Conservation (phyloP, 2,888 invertebrate genomes). For the Drosophila mayaguana region DNA sequence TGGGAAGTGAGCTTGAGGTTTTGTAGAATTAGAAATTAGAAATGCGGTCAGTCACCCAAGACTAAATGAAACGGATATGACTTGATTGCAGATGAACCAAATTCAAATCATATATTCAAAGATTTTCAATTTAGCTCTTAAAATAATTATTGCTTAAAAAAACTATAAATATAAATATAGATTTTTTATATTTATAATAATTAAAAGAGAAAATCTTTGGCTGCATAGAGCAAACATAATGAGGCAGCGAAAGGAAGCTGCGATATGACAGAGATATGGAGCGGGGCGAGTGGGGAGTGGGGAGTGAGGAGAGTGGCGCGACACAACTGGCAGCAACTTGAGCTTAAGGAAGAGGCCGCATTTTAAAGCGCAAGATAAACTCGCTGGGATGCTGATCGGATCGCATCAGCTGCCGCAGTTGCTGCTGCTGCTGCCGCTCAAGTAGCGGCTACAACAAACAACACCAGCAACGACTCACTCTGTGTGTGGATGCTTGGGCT, state of each 20-base stretch:
- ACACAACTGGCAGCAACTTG: conserved; percentile 11
- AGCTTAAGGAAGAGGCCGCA: conserved; percentile 38
- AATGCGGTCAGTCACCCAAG: conserved; percentile 59
- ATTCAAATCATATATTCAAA: background rate
- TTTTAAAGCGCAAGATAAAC: conserved; percentile 74
- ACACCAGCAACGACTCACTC: conserved; percentile 26
- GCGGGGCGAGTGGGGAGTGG: too few species aligned
- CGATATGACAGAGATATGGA: background rate
- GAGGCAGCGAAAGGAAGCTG: conserved; percentile 38
- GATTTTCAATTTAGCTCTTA: background rate
- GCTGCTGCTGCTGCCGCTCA: conserved; percentile 31
- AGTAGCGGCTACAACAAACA: conserved; percentile 77
- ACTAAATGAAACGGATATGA: conserved; percentile 12
- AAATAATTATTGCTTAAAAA: background rate
- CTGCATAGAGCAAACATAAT: conserved; percentile 20
- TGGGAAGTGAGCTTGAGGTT: conserved; percentile 50
- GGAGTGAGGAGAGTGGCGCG: background rate
- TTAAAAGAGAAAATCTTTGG: background rate
- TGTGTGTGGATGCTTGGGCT: conserved; percentile 69
- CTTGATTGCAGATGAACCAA: background rate
- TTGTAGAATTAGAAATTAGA: background rate
- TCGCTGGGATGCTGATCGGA: conserved; percentile 63
- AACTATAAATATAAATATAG: background rate
- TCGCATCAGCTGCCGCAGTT: conserved; percentile 55
- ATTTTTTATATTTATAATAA: conserved; percentile 3